A percentile compares a stretch with the other conserved stretches of the same genome.
Evolutionary conservation across 2,797 vertebrate genomes (phyloP).

Genomic region (Takifugu rubripes): DNA sequence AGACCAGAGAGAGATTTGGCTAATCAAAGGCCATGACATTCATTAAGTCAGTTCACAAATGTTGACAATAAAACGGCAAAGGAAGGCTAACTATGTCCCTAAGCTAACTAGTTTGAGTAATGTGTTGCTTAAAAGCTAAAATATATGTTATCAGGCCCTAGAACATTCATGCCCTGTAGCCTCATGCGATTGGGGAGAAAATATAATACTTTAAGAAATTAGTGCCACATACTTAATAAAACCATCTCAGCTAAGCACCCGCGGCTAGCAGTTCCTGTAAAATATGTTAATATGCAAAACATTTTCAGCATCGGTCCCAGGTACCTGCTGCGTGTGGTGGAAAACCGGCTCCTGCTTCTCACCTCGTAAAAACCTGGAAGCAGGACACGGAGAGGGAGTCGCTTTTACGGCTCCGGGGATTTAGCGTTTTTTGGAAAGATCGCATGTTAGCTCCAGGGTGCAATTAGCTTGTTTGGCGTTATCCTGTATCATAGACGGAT

Average conservation of each 20-base stretch:
- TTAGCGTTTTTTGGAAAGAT: slow-evolving; percentile 42
- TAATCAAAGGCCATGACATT: too few relatives aligned
- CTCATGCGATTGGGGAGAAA: too few relatives aligned
- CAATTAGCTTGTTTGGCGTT: slow-evolving; percentile 28
- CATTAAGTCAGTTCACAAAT: too few relatives aligned
- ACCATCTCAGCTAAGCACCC: slow-evolving; percentile 14
- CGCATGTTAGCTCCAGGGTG: slow-evolving; percentile 30
- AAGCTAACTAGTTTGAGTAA: too few relatives aligned
- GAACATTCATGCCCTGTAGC: too few relatives aligned
- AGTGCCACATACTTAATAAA: too few relatives aligned
- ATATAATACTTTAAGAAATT: too few relatives aligned
- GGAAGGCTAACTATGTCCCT: too few relatives aligned
- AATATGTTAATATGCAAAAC: slow-evolving; percentile 55
- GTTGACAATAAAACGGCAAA: too few relatives aligned
- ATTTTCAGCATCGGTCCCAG: slow-evolving; percentile 44
- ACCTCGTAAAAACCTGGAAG: slow-evolving; percentile 59
- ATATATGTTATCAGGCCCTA: too few relatives aligned
- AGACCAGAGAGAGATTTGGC: too few relatives aligned
- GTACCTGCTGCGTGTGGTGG: slow-evolving; percentile 20
- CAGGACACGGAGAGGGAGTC: slow-evolving; percentile 25
- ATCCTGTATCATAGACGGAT: slow-evolving; percentile 7
- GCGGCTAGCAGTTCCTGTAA: slow-evolving; percentile 35
- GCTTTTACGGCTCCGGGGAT: slow-evolving; percentile 41
- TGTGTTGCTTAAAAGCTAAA: too few relatives aligned
- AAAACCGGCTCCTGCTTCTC: slow-evolving; percentile 56